phyloP scores from a whole-genome alignment of 2,113 vertebrate genomes.

The Opisthocomus hoazin region DNA sequence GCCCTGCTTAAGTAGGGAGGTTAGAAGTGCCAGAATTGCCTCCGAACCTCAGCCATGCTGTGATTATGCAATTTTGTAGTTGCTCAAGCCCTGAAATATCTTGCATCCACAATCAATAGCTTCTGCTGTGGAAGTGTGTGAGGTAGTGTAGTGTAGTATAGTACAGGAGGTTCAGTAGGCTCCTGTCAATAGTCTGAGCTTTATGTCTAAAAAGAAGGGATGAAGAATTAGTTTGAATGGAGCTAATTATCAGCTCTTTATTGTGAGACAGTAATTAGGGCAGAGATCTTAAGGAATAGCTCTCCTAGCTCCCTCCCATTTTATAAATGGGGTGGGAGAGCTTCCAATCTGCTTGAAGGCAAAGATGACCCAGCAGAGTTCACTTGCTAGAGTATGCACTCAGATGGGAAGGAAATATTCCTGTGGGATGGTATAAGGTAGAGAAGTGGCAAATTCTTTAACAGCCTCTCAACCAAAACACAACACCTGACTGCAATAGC shows the following conservation, averaged over 20 bases:
- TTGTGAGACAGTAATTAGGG: not conserved
- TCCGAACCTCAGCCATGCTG: not conserved
- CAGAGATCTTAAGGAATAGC: not conserved
- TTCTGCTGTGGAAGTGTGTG: not conserved
- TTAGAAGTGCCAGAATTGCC: not conserved
- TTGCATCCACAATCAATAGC: not conserved
- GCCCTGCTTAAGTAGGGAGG: not conserved
- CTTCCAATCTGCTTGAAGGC: not conserved
- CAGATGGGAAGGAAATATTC: not conserved
- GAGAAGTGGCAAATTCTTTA: not conserved
- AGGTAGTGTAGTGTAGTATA: not conserved
- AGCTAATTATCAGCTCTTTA: not conserved
- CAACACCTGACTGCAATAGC: not conserved
- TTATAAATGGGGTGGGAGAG: not conserved
- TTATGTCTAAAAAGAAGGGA: not conserved
- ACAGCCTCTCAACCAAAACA: not conserved
- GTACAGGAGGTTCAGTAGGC: accelerated
- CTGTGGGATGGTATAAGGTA: not conserved
- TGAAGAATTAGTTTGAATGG: not conserved
- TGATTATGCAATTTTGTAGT: not conserved
- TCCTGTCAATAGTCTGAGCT: not conserved
- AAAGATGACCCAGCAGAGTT: not conserved
- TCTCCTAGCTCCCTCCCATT: not conserved
- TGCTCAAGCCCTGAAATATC: not conserved
- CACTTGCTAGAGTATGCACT: not conserved